Evolutionary conservation across 1,140 invertebrate species (phyloP).

Genomic region (Melitaea cinxia): DNA sequence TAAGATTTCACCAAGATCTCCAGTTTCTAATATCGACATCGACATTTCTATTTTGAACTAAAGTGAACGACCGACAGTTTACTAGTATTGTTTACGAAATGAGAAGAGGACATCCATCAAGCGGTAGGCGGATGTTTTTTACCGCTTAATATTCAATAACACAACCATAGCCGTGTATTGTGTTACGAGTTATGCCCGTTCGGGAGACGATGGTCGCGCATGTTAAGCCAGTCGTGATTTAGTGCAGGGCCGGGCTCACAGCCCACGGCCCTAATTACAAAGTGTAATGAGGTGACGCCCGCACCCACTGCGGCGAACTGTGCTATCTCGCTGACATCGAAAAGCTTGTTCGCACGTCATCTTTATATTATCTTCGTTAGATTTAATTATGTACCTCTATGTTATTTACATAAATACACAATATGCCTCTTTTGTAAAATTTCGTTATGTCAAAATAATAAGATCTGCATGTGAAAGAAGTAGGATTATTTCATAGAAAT

Average conservation of each 20-base stretch:
- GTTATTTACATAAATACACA: no score
- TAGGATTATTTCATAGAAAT: no score
- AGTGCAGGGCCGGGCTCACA: constrained; percentile 58
- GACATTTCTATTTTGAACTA: neutral
- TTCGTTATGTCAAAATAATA: no score
- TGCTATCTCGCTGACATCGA: constrained; percentile 2
- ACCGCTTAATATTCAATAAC: constrained; percentile 74
- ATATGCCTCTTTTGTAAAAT: no score
- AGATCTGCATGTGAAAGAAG: no score
- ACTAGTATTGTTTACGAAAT: constrained; percentile 60
- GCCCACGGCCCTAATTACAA: constrained; percentile 74
- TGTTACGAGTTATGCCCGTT: constrained; percentile 55
- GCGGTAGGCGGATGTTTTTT: constrained; percentile 47
- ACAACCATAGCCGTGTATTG: constrained; percentile 60
- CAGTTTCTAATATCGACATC: neutral
- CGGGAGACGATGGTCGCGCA: constrained; percentile 54
- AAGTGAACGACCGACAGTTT: constrained; percentile 42
- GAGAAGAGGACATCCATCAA: constrained; percentile 53
- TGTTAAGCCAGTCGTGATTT: constrained; percentile 71
- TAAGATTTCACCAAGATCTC: neutral
- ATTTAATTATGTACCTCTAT: neutral
- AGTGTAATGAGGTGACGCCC: constrained; percentile 70
- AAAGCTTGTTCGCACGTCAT: neutral
- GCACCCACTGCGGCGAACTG: constrained; percentile 17
- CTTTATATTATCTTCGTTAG: neutral